A percentile compares a stretch with the other conserved stretches of the same genome.
Evolutionary conservation across 1,140 invertebrate genomes (phyloP).

Genomic region (Listronotus bonariensis): DNA sequence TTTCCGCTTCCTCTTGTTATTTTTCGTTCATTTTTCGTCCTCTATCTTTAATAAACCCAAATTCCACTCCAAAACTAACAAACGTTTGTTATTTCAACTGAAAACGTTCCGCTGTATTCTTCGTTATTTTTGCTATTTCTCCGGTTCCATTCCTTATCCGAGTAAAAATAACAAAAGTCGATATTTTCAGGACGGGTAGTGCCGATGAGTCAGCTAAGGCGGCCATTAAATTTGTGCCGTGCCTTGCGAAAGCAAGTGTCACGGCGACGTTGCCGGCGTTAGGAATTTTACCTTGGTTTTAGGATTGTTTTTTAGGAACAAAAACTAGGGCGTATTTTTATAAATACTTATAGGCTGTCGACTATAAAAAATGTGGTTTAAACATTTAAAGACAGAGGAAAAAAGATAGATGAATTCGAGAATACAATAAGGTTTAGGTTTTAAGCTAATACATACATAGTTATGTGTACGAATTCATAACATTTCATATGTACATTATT

Average conservation of each 20-base stretch:
- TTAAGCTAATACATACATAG: too few relatives aligned
- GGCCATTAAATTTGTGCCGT: constrained; percentile 34
- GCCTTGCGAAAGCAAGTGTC: constrained; percentile 37
- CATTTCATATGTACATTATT: too few relatives aligned
- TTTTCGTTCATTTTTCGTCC: constrained; percentile 5
- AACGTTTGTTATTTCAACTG: constrained; percentile 22
- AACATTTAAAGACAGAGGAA: too few relatives aligned
- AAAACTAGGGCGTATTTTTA: background rate
- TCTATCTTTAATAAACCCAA: background rate
- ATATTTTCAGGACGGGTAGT: constrained; percentile 30
- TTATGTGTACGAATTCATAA: too few relatives aligned
- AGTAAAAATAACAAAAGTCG: constrained; percentile 34
- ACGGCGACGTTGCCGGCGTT: constrained; percentile 20
- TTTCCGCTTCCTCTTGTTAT: background rate
- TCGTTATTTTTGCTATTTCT: constrained; percentile 16
- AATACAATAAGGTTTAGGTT: too few relatives aligned
- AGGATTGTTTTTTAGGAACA: background rate
- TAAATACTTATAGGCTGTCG: too few relatives aligned
- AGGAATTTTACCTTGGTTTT: background rate
- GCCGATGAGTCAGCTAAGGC: constrained; percentile 36
- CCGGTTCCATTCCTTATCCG: constrained; percentile 5
- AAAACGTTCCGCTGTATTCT: constrained; percentile 7
- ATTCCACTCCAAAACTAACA: constrained; percentile 13
- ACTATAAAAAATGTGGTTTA: too few relatives aligned
- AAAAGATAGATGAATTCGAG: too few relatives aligned